Conservation (phyloP, 2,113 vertebrate species). For the Daphoenositta chrysoptera region DNA sequence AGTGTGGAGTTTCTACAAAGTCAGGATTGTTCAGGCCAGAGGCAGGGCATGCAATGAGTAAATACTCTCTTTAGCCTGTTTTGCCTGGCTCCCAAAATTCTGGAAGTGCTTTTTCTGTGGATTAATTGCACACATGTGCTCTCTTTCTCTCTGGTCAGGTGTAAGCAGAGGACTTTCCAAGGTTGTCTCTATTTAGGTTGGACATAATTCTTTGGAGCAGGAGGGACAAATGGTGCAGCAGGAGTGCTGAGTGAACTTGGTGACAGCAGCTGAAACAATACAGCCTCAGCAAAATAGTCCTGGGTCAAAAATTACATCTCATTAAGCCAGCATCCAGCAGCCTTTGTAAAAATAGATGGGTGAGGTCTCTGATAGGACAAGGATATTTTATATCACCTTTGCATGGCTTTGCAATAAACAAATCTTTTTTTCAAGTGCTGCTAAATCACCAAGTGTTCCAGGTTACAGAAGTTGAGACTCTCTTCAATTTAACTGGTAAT, state of each 20-base stretch:
- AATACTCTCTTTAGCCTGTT: not conserved
- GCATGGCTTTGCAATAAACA: constrained; percentile 5
- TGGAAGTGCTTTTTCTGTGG: not conserved
- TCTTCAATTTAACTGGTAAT: not conserved
- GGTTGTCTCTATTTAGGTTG: not conserved
- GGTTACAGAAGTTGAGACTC: not conserved
- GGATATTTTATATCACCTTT: not conserved
- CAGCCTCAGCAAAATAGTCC: not conserved
- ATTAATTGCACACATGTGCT: not conserved
- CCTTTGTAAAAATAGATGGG: not conserved
- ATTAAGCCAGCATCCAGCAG: not conserved
- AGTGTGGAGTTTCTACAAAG: not conserved
- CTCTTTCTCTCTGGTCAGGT: not conserved
- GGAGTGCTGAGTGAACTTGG: constrained; percentile 18
- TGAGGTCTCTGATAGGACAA: not conserved
- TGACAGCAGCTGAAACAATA: not conserved
- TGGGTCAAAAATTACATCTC: constrained; percentile 10
- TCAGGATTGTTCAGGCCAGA: not conserved
- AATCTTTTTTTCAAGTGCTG: not conserved
- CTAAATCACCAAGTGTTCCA: not conserved
- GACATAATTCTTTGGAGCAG: constrained; percentile 5
- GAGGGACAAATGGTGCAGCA: not conserved
- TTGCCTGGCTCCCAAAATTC: not conserved
- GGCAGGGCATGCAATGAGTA: not conserved
- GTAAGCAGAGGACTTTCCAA: constrained; percentile 12